phyloP scores from a whole-genome alignment of 37 sponge, comb jelly and placozoan species.

The Bolinopsis microptera region DNA sequence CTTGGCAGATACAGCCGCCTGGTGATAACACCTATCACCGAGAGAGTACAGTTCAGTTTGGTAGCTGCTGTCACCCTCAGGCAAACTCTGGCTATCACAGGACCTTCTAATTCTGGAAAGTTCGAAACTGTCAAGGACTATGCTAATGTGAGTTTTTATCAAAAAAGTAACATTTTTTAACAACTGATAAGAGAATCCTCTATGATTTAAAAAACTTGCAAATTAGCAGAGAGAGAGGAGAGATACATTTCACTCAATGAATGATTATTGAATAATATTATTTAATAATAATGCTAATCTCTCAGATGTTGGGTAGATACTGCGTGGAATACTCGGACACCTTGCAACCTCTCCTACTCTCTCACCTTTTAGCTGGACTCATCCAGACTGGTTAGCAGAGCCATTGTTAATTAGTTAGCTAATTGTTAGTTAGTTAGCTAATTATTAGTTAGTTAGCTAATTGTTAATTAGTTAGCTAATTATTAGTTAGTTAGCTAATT shows the following conservation, averaged over 20 bases:
- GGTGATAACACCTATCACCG: conserved; percentile 50
- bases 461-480: too few species aligned
- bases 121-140: conserved; percentile 65
- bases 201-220: too few species aligned
- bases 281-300: not conserved
- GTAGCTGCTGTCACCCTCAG: conserved; percentile 40
- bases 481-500: too few species aligned
- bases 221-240: too few species aligned
- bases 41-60: conserved; percentile 38
- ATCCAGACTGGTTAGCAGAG: conserved; percentile 38
- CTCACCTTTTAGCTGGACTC: conserved; percentile 40
- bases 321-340: conserved; percentile 60
- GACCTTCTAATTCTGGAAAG: conserved; percentile 34
- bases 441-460: too few species aligned
- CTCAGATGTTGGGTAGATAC: conserved; percentile 63
- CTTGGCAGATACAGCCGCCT: conserved; percentile 50
- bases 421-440: too few species aligned
- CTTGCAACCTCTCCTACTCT: conserved; percentile 17
- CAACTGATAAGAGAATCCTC: too few species aligned
- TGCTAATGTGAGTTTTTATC: conserved; percentile 9
- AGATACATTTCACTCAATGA: too few species aligned
- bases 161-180: too few species aligned
- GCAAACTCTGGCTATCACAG: conserved; percentile 56
- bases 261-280: too few species aligned
- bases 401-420: too few species aligned